These are phyloP conservation scores for Portunus trituberculatus DNA, from an alignment of 1,140 invertebrate species.

Conservation along the genomic window DNA sequence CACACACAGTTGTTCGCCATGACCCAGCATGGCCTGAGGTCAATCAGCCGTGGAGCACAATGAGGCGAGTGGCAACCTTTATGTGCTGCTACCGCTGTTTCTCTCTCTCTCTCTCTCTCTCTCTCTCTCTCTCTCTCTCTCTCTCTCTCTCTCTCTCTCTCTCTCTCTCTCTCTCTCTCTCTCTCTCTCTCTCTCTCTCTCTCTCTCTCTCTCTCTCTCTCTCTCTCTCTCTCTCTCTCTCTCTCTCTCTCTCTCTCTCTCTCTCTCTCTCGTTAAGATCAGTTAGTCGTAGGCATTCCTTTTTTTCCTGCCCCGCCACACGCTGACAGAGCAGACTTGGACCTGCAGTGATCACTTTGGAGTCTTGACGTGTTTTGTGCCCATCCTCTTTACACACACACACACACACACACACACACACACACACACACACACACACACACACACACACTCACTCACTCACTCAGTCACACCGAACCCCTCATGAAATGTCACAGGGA, in stretches of 20 bases:
- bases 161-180: conserved; percentile 20
- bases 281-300: neutral
- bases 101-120: conserved; percentile 20
- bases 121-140: conserved; percentile 16
- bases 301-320: neutral
- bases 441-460: neutral
- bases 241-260: neutral
- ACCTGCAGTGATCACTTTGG: neutral
- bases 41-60: neutral
- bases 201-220: neutral
- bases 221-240: neutral
- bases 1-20: neutral
- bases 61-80: neutral
- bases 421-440: neutral
- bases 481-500: neutral
- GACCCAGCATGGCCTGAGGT: conserved; percentile 16
- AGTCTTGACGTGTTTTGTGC: neutral
- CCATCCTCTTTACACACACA: neutral
- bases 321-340: neutral
- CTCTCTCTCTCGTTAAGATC: neutral
- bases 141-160: conserved; percentile 20
- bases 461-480: neutral
- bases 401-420: neutral
- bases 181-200: neutral
- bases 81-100: neutral